Base-by-base conservation (phyloP, 64 coral and sea anemone genomes). In the Porites lutea region DNA sequence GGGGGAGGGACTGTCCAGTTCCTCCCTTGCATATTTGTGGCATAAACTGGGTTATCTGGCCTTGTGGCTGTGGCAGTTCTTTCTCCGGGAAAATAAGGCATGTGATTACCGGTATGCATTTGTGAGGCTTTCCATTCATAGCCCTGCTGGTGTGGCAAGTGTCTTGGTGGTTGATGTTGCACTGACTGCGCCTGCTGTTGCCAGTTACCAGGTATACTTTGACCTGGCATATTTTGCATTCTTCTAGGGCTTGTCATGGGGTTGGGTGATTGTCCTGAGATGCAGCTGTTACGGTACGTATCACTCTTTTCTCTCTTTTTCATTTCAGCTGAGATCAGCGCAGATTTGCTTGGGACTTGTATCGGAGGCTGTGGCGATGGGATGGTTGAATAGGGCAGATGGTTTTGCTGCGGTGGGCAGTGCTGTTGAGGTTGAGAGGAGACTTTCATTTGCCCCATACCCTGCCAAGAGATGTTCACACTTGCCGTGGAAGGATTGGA, bases 391-490 rank as follows among this genome's bases (percentile, higher is more conserved):
- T 79, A 53, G 20, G n/a, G 50, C 23, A 75, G 46, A 85, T 77
- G 78, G 78, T 77, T 75, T 19, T 87, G 86, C 4, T 75, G 72
- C 3, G 66, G 70, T 75, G 72, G 55, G 8, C 72, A 64, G 54
- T 86, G 85, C 14, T 52, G 90, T 48, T 63, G 20, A 13, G 79
- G 88, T 4, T 83, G 79, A 50, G 64, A 44, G 19, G 75, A 71
- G 19, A 81, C 16, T 71, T 87, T 92, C 82, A 89, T 86, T 47
- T 89, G 76, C 51, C 87, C 87, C 43, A 69, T 52, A 4, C 92
- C 95, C 64, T 90, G 78, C 95, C 95, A 97, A 13, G 95, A 97
- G 47, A 97, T 97, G 48, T 97, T 97, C 43, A 97, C 92, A 71
- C 95, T 91, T 59, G 95, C 95, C 70, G 82, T 69, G 37, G 87